Conservation (phyloP, 2,888 invertebrate species). For the Tenthredo livida region DNA sequence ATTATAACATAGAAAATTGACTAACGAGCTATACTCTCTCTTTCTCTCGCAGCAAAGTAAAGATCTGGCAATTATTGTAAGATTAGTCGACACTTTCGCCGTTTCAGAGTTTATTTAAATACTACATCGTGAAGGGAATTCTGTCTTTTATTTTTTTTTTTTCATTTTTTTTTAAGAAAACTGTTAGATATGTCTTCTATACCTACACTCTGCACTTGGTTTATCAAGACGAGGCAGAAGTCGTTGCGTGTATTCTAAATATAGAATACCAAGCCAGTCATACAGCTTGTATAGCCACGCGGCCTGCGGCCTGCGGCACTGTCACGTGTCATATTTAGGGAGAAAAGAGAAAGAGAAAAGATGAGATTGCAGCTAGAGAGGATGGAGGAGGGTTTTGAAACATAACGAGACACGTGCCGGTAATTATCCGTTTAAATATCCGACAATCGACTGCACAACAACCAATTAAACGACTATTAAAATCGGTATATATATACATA, state of each 20-base stretch:
- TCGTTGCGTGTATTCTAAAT: slow-evolving; percentile 29
- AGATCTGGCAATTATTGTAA: background rate
- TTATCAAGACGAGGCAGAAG: slow-evolving; percentile 10
- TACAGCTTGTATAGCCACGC: background rate
- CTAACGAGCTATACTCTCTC: background rate
- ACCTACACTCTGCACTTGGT: background rate
- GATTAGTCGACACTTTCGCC: slow-evolving; percentile 10
- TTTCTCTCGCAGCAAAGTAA: background rate
- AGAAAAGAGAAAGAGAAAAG: background rate
- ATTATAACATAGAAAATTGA: background rate
- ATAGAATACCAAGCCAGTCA: slow-evolving; percentile 12
- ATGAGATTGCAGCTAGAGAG: background rate
- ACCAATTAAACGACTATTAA: background rate
- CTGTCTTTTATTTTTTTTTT: background rate
- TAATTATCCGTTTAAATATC: slow-evolving; percentile 8
- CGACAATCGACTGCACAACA: background rate
- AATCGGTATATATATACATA: background rate
- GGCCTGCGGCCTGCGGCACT: slow-evolving; percentile 14
- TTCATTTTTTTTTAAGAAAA: background rate
- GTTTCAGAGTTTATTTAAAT: background rate
- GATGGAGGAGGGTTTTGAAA: background rate
- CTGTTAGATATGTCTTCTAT: background rate
- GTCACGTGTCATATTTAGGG: slow-evolving; percentile 44
- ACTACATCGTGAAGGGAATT: background rate
- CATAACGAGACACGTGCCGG: slow-evolving; percentile 2